phyloP scores from a whole-genome alignment of 2,797 vertebrate species.

The Cossypha niveicapilla region DNA sequence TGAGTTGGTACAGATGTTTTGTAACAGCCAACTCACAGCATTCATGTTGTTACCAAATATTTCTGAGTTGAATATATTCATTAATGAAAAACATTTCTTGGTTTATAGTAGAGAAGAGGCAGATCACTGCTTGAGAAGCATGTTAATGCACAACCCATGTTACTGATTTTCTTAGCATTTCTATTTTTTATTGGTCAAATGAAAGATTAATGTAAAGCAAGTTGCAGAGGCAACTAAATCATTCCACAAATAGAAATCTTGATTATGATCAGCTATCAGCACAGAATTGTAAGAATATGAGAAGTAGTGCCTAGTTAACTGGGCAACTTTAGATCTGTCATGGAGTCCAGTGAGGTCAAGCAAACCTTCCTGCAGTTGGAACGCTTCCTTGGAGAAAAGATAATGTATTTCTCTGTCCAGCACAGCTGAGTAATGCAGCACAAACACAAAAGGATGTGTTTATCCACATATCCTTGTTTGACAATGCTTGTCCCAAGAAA shows the following conservation, averaged over 20 bases:
- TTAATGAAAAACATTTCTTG: not conserved
- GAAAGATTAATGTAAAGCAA: not conserved
- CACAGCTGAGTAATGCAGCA: not conserved
- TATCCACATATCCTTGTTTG: not conserved
- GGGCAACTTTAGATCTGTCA: accelerated
- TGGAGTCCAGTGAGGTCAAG: not conserved
- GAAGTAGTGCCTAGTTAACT: not conserved
- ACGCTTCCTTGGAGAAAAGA: accelerated
- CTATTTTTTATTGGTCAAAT: not conserved
- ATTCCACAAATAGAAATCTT: not conserved
- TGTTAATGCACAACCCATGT: not conserved
- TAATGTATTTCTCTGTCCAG: not conserved
- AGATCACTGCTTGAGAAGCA: not conserved
- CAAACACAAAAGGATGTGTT: constrained; percentile 35
- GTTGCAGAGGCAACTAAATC: not conserved
- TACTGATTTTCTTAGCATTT: not conserved
- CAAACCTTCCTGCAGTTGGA: not conserved
- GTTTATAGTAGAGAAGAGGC: not conserved
- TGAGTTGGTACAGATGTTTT: not conserved
- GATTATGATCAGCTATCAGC: not conserved
- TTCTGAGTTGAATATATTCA: not conserved
- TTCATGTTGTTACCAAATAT: not conserved
- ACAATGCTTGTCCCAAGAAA: constrained; percentile 9
- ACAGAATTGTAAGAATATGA: not conserved
- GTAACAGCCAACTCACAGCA: not conserved